Evolutionary conservation across 1,140 invertebrate genomes (phyloP).

Genomic region (Drosophila chauvacae): DNA sequence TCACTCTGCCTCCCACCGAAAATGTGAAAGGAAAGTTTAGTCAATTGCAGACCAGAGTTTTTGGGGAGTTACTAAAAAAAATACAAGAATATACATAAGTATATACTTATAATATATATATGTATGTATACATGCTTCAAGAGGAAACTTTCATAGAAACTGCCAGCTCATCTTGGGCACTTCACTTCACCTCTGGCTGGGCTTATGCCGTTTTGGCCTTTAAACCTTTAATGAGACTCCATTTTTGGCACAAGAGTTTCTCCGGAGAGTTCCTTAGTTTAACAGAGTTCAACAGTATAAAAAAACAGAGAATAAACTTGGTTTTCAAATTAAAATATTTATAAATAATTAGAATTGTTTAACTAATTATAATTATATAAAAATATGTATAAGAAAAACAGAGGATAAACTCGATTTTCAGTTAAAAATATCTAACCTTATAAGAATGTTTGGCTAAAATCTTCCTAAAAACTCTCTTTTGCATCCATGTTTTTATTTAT

Average conservation of each 20-base stretch:
- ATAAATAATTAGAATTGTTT: no score
- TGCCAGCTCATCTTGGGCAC: constrained; percentile 38
- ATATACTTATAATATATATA: background rate
- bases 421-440: no score
- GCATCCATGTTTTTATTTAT: no score
- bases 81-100: background rate
- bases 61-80: constrained; percentile 22
- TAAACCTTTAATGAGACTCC: constrained; percentile 15
- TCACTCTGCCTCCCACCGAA: constrained; percentile 22
- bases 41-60: constrained; percentile 38
- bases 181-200: constrained; percentile 24
- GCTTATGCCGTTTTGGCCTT: background rate
- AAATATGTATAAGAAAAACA: no score
- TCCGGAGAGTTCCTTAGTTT: background rate
- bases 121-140: background rate
- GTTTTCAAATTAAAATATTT: no score
- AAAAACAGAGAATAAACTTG: background rate
- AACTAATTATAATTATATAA: no score
- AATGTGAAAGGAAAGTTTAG: constrained; percentile 47
- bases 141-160: constrained; percentile 27
- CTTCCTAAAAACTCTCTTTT: no score
- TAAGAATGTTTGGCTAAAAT: no score
- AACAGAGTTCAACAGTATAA: no score
- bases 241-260: background rate
- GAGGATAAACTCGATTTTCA: no score